Evolutionary conservation across 2,888 invertebrate species (phyloP).

Genomic region (Rutpela maculata): DNA sequence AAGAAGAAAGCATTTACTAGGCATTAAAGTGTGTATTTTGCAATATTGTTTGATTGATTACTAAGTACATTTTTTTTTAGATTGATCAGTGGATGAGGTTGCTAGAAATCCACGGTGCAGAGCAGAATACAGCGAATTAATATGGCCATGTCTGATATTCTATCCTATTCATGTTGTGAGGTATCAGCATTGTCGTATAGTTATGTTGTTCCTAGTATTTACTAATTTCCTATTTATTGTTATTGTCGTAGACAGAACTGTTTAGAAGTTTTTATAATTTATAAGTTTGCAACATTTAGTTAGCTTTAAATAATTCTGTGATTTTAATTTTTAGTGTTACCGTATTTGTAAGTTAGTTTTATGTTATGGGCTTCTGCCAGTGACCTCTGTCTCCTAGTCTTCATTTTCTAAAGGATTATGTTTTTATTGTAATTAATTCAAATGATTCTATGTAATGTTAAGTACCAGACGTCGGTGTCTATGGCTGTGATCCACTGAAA

Average conservation of each 20-base stretch:
- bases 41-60: background rate
- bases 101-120: background rate
- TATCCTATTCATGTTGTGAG: background rate
- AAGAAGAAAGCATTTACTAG: slow-evolving; percentile 24
- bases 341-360: background rate
- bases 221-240: too few species aligned
- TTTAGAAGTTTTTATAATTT: background rate
- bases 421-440: background rate
- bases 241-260: too few species aligned
- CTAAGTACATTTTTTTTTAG: slow-evolving; percentile 7
- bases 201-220: too few species aligned
- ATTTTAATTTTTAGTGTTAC: background rate
- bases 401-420: background rate
- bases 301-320: slow-evolving; percentile 24
- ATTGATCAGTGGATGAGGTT: slow-evolving; percentile 27
- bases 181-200: too few species aligned
- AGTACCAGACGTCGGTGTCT: background rate
- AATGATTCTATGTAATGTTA: background rate
- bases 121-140: background rate
- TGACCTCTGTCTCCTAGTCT: background rate
- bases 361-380: background rate
- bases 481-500: slow-evolving; percentile 21
- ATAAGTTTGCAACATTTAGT: background rate
- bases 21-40: background rate
- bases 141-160: background rate